Conservation (phyloP, 2,888 invertebrate genomes). For the Rhagium mordax region DNA sequence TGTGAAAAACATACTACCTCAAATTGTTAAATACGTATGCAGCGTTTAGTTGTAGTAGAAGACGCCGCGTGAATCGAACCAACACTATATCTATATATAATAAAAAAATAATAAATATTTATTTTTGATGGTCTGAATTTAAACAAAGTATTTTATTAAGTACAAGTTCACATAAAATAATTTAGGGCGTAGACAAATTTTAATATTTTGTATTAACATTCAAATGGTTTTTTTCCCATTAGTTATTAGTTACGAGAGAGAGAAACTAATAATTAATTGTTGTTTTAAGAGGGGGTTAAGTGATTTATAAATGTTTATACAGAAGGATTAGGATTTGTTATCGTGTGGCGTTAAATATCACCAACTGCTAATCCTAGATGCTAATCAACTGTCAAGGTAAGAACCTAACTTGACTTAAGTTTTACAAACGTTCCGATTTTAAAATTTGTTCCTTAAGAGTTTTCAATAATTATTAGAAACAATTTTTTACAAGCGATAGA, state of each 20-base stretch:
- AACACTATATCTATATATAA: not conserved
- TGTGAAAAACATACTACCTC: constrained; percentile 5
- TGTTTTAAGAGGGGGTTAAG: not conserved
- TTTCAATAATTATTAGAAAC: too few species aligned
- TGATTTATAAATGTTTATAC: constrained; percentile 1
- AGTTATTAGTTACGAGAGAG: constrained; percentile 17
- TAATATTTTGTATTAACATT: not conserved
- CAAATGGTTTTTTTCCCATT: not conserved
- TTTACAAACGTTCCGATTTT: not conserved
- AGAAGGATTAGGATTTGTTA: constrained; percentile 7
- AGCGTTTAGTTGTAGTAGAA: constrained; percentile 1
- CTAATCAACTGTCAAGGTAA: not conserved
- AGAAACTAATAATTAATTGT: constrained; percentile 11
- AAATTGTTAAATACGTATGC: not conserved
- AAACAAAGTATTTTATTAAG: constrained; percentile 16
- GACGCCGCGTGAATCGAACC: constrained; percentile 15
- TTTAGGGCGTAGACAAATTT: constrained; percentile 2
- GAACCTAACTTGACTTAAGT: not conserved
- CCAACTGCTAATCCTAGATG: too few species aligned
- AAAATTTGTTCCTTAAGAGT: too few species aligned
- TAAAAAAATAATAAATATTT: not conserved
- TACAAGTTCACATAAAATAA: not conserved
- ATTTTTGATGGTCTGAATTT: constrained; percentile 9
- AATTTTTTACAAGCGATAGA: too few species aligned
- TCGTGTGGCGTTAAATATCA: not conserved